Evolutionary conservation across 2,113 vertebrate genomes (phyloP).

Genomic region (Dromas ardeola): DNA sequence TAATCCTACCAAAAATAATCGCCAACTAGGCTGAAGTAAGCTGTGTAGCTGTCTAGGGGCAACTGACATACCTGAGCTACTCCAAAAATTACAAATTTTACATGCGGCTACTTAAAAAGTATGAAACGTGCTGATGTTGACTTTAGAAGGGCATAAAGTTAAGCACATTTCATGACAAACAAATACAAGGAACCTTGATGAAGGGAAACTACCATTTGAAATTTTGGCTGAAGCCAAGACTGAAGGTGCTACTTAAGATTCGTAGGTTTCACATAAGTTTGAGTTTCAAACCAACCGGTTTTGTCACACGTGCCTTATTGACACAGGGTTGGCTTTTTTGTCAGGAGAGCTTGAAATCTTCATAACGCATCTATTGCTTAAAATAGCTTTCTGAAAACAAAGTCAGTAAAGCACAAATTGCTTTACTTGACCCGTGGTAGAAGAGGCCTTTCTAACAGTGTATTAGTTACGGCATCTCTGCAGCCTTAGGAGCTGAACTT

Average conservation of each 20-base stretch:
- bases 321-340: not conserved
- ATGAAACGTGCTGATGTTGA: not conserved
- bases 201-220: not conserved
- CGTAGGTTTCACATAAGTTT: not conserved
- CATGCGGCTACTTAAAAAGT: not conserved
- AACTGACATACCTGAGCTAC: not conserved
- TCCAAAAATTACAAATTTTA: not conserved
- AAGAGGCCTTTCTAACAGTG: not conserved
- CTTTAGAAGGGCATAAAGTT: not conserved
- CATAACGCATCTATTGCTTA: not conserved
- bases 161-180: not conserved
- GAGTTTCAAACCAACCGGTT: not conserved
- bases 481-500: not conserved
- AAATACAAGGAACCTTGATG: not conserved
- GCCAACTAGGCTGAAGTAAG: not conserved
- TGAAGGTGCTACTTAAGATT: not conserved
- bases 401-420: not conserved
- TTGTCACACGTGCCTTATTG: not conserved
- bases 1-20: not conserved
- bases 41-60: rapidly evolving
- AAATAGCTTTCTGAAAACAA: not conserved
- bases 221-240: not conserved
- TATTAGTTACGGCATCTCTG: not conserved
- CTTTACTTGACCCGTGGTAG: not conserved
- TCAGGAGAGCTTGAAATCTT: not conserved